Conservation (phyloP, 2,797 vertebrate genomes). For the Gastrophryne carolinensis region DNA sequence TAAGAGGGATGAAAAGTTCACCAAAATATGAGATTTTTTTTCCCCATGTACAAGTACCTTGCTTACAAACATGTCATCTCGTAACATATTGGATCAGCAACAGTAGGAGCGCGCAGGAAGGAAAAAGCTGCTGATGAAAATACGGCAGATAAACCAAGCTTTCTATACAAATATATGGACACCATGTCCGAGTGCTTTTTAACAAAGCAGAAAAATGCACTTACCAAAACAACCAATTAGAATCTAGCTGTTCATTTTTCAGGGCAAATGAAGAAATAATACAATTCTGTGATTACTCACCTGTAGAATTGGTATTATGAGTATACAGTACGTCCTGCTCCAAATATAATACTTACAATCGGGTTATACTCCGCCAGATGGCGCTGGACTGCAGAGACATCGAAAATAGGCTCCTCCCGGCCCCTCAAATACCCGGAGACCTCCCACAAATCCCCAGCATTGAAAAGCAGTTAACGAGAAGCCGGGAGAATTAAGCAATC, state of each 20-base stretch:
- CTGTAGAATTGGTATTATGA: no score
- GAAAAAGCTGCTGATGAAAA: conserved; percentile 54
- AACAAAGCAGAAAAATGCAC: not conserved
- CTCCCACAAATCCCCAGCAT: no score
- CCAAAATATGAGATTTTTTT: conserved; percentile 50
- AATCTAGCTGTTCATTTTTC: not conserved
- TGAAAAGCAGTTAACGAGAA: no score
- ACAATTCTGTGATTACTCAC: no score
- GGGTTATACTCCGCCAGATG: no score
- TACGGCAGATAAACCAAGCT: conserved; percentile 45
- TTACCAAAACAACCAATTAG: not conserved
- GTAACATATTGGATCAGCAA: conserved; percentile 55
- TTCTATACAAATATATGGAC: not conserved
- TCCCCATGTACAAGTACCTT: conserved; percentile 57
- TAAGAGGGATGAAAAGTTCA: conserved; percentile 57
- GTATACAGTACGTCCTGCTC: no score
- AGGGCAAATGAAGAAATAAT: not conserved
- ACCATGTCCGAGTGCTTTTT: not conserved
- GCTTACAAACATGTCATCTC: conserved; percentile 53
- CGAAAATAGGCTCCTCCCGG: no score
- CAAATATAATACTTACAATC: no score
- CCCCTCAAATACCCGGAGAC: no score
- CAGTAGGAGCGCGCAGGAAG: conserved; percentile 56
- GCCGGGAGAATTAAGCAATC: no score
- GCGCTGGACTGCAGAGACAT: no score